Evolutionary conservation across 1,140 invertebrate species (phyloP).

Genomic region (Campoletis sonorensis): DNA sequence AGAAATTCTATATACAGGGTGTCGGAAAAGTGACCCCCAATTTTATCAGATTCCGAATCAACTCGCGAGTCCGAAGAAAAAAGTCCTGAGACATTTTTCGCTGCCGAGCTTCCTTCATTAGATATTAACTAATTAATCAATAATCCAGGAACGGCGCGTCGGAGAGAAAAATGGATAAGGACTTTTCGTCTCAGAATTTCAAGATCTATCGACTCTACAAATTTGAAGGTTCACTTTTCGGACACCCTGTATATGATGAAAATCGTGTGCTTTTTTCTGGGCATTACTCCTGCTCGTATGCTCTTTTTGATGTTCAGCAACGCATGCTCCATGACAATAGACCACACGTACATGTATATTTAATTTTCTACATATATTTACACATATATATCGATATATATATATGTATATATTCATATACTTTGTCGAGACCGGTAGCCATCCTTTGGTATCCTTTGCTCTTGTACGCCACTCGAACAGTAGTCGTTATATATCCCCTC

Average conservation of each 20-base stretch:
- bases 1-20: neutral
- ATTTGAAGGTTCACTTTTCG: too few species aligned
- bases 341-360: neutral
- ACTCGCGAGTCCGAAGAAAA: too few species aligned
- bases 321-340: slow-evolving; percentile 62
- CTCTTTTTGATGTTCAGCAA: slow-evolving; percentile 32
- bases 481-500: slow-evolving; percentile 50
- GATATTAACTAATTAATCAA: too few species aligned
- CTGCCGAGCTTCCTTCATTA: too few species aligned
- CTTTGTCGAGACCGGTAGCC: slow-evolving; percentile 18
- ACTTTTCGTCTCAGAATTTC: too few species aligned
- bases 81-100: too few species aligned
- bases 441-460: slow-evolving; percentile 22
- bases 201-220: too few species aligned
- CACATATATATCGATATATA: neutral
- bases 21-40: too few species aligned
- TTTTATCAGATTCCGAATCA: too few species aligned
- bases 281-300: neutral
- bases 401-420: neutral
- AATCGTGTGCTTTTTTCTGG: slow-evolving; percentile 29
- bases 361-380: neutral
- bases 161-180: too few species aligned
- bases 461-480: slow-evolving; percentile 20
- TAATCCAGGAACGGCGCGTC: too few species aligned
- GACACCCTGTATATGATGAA: too few species aligned